phyloP scores from a whole-genome alignment of 2,113 vertebrate species.

The Cathartes aura region DNA sequence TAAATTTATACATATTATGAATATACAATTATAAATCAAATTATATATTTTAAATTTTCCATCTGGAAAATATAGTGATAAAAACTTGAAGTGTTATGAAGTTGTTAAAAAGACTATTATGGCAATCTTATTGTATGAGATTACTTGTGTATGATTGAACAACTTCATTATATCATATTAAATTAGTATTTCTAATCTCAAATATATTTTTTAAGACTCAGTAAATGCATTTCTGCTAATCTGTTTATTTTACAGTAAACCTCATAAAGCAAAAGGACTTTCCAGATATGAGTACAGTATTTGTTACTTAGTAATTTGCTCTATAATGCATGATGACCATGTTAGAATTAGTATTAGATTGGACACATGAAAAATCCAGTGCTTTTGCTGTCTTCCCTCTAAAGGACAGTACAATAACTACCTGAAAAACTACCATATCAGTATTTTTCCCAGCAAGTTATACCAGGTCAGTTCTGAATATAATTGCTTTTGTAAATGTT shows the following conservation, averaged over 20 bases:
- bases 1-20: neutral
- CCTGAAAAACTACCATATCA: neutral
- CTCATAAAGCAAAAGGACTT: neutral
- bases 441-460: neutral
- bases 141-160: neutral
- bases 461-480: neutral
- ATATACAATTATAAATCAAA: neutral
- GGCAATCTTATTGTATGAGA: neutral
- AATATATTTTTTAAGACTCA: neutral
- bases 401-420: neutral
- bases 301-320: neutral
- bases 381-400: neutral
- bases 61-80: neutral
- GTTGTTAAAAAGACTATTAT: neutral
- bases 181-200: neutral
- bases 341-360: neutral
- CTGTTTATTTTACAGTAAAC: neutral
- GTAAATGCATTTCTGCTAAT: neutral
- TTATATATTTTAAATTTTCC: neutral
- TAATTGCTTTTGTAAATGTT: conserved; percentile 61
- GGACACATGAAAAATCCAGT: neutral
- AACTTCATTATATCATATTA: neutral
- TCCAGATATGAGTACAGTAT: fast-evolving
- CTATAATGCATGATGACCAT: neutral
- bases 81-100: neutral